A percentile compares a stretch with the other conserved stretches of the same genome.
These are phyloP conservation scores for Calypte anna DNA, from an alignment of 2,113 vertebrate genomes.

Conservation along the genomic window DNA sequence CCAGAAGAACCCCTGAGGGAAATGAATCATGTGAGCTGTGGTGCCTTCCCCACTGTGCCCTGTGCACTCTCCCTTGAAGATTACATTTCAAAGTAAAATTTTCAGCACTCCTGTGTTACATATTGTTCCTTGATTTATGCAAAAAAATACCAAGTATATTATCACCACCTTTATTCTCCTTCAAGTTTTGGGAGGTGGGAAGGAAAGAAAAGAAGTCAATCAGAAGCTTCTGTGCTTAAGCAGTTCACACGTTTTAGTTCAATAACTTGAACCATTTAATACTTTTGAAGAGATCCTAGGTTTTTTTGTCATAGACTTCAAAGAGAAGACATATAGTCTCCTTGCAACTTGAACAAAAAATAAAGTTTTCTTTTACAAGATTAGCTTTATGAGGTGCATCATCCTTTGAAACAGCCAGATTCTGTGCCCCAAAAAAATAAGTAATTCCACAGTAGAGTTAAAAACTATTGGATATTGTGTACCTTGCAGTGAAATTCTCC, in stretches of 20 bases:
- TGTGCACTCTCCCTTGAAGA: neutral
- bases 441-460: neutral
- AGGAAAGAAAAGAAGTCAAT: slow-evolving; percentile 29
- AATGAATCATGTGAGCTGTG: neutral
- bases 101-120: neutral
- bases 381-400: neutral
- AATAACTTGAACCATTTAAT: slow-evolving; percentile 21
- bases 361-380: neutral
- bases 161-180: neutral
- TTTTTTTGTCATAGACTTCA: neutral
- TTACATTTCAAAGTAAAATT: neutral
- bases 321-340: neutral
- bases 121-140: slow-evolving; percentile 19
- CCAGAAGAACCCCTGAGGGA: neutral
- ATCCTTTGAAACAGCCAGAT: neutral
- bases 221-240: slow-evolving; percentile 3
- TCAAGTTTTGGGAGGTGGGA: neutral
- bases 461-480: neutral
- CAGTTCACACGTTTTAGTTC: neutral
- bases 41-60: neutral
- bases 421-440: neutral
- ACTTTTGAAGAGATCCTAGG: neutral
- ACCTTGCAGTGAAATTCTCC: neutral
- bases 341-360: neutral
- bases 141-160: neutral